Evolutionary conservation across 2,113 vertebrate genomes (phyloP).

Genomic region (Nothobranchius kuhntae): DNA sequence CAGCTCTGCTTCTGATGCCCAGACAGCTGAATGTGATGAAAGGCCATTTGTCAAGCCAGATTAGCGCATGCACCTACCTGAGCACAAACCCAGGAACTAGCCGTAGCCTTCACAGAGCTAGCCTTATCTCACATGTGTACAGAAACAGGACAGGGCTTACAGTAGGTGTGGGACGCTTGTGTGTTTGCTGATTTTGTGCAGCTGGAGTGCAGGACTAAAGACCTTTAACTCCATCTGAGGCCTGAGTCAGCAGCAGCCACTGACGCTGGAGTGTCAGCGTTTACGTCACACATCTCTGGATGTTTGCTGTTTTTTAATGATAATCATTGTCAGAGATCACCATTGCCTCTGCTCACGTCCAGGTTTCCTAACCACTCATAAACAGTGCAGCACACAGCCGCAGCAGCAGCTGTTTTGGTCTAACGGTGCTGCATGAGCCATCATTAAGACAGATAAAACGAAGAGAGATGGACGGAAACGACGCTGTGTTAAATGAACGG

Average conservation of each 20-base stretch:
- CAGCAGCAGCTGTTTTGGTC: slow-evolving; percentile 67
- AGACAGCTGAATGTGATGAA: slow-evolving; percentile 50
- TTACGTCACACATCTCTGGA: slow-evolving; percentile 26
- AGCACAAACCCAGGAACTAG: neutral
- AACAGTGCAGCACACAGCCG: slow-evolving; percentile 20
- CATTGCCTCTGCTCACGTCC: neutral
- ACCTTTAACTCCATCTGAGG: slow-evolving; percentile 50
- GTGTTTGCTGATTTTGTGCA: slow-evolving; percentile 28
- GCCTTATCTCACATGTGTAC: neutral
- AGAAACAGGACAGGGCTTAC: neutral
- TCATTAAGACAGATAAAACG: slow-evolving; percentile 15
- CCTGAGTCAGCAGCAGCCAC: slow-evolving; percentile 65
- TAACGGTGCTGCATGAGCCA: slow-evolving; percentile 45
- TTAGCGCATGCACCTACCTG: slow-evolving; percentile 25
- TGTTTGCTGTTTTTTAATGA: no score
- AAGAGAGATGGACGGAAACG: slow-evolving; percentile 32
- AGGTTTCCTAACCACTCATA: neutral
- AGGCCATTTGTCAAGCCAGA: slow-evolving; percentile 35
- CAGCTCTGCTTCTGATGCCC: neutral
- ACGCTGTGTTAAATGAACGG: slow-evolving; percentile 40
- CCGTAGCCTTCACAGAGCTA: slow-evolving; percentile 12
- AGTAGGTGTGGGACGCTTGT: neutral
- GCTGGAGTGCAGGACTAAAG: slow-evolving; percentile 38
- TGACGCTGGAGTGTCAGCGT: slow-evolving; percentile 40
- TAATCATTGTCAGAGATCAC: no score